Evolutionary conservation across 2,888 invertebrate genomes (phyloP).

Genomic region (Sisyra nigra): DNA sequence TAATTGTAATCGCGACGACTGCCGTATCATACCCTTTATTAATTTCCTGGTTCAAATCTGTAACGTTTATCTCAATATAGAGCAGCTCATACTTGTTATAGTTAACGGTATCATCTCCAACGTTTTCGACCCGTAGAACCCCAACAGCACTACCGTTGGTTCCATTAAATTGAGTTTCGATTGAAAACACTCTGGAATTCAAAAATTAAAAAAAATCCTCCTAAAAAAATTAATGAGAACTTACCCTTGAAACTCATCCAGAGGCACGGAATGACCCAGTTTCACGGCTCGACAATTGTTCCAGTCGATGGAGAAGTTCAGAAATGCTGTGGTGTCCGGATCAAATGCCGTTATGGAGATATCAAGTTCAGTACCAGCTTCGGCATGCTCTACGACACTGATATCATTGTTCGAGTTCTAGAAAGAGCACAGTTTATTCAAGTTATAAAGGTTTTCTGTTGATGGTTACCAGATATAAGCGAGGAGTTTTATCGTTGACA

Average conservation of each 20-base stretch:
- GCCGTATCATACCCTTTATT: constrained; percentile 18
- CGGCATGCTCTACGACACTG: constrained; percentile 37
- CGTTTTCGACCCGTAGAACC: constrained; percentile 25
- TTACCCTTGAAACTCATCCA: constrained; percentile 24
- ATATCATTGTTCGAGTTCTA: not conserved
- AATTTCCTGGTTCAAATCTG: constrained; percentile 32
- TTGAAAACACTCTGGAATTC: constrained; percentile 4
- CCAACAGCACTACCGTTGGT: constrained; percentile 25
- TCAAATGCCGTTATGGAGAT: constrained; percentile 35
- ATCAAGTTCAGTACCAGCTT: constrained; percentile 25
- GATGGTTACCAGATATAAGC: constrained; percentile 36
- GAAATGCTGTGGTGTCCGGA: constrained; percentile 38
- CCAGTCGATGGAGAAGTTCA: constrained; percentile 44
- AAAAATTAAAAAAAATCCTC: too few relatives aligned
- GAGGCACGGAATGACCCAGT: constrained; percentile 29
- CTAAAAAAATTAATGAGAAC: constrained; percentile 9
- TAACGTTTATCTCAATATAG: constrained; percentile 33
- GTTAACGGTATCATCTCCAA: constrained; percentile 30
- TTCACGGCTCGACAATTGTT: constrained; percentile 35
- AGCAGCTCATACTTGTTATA: constrained; percentile 42
- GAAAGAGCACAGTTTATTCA: not conserved
- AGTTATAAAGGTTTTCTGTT: not conserved
- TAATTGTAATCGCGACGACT: constrained; percentile 35
- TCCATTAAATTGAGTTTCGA: constrained; percentile 9
- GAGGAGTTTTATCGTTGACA: constrained; percentile 58